These are phyloP conservation scores for Drosophila ustulata DNA, from an alignment of 2,888 invertebrate genomes.

Conservation along the genomic window DNA sequence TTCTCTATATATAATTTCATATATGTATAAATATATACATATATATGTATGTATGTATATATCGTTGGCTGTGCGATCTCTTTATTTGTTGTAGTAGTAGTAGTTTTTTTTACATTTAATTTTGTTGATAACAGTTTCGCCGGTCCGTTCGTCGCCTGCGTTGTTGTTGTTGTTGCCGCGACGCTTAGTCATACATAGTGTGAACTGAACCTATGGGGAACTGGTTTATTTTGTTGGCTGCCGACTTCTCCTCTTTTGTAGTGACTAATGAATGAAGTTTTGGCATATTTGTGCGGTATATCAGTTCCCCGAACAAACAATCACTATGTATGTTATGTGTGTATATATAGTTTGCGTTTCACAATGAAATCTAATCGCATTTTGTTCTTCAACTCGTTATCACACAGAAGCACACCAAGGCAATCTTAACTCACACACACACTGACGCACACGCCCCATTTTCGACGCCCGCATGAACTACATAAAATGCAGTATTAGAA, in stretches of 20 bases:
- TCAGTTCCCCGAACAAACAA: slow-evolving; percentile 33
- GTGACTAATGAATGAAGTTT: slow-evolving; percentile 50
- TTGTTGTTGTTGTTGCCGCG: slow-evolving; percentile 15
- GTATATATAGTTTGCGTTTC: slow-evolving; percentile 41
- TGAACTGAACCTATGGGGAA: slow-evolving; percentile 19
- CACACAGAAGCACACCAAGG: slow-evolving; percentile 40
- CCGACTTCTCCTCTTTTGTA: slow-evolving; percentile 35
- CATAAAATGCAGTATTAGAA: slow-evolving; percentile 34
- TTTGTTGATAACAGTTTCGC: slow-evolving; percentile 53
- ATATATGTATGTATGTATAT: slow-evolving; percentile 3
- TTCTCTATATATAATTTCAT: slow-evolving; percentile 8
- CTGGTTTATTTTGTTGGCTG: slow-evolving; percentile 55
- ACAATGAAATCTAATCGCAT: slow-evolving; percentile 69
- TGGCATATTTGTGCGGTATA: slow-evolving; percentile 30
- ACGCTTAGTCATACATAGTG: slow-evolving; percentile 56
- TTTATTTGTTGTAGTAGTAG: slow-evolving; percentile 19
- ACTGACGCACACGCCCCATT: slow-evolving; percentile 47
- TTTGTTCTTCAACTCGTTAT: slow-evolving; percentile 54
- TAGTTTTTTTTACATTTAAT: slow-evolving; percentile 20
- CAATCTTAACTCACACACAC: slow-evolving; percentile 14
- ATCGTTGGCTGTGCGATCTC: slow-evolving; percentile 22
- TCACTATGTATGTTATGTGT: slow-evolving; percentile 4
- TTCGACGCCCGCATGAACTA: slow-evolving; percentile 41
- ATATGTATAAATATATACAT: slow-evolving; percentile 7
- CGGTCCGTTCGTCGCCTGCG: slow-evolving; percentile 31